A percentile compares a stretch with the other conserved stretches of the same genome.
These are phyloP conservation scores for Hydrotaea diabolus DNA, from an alignment of 2,888 invertebrate species.

Conservation along the genomic window DNA sequence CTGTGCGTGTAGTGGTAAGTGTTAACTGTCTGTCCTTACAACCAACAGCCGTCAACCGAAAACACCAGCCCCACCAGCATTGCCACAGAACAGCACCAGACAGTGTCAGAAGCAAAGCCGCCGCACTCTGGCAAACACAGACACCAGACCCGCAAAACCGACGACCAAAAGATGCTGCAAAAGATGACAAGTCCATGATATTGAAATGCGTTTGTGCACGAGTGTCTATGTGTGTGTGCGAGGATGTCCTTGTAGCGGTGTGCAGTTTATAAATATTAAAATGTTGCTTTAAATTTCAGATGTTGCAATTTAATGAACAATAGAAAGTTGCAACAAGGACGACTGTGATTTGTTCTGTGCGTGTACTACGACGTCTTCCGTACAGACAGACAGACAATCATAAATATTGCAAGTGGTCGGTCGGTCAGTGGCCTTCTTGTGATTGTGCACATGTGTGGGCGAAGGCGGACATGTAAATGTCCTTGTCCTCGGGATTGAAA, in stretches of 20 bases:
- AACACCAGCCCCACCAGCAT: neutral
- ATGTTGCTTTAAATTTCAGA: conserved; percentile 26
- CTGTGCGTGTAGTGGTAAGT: no score
- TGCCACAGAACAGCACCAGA: neutral
- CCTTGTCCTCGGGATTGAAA: neutral
- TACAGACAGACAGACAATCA: neutral
- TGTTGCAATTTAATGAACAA: conserved; percentile 37
- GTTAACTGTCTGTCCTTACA: no score
- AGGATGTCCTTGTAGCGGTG: neutral
- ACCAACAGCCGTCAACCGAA: neutral
- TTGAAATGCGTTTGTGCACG: neutral
- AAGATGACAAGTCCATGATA: conserved; percentile 35
- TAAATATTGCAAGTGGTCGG: conserved; percentile 18
- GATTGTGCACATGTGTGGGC: neutral
- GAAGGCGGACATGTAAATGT: neutral
- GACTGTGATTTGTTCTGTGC: conserved; percentile 22
- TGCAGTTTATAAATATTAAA: conserved; percentile 30
- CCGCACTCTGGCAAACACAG: neutral
- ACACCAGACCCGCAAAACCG: conserved; percentile 2
- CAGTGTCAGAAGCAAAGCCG: conserved; percentile 27
- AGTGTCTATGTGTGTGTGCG: neutral
- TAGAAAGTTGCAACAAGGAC: conserved; percentile 1
- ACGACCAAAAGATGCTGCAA: conserved; percentile 11
- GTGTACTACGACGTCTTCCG: neutral
- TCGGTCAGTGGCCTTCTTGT: no score